Evolutionary conservation across 2,797 vertebrate genomes (phyloP).

Genomic region (Steatocranus sp.): DNA sequence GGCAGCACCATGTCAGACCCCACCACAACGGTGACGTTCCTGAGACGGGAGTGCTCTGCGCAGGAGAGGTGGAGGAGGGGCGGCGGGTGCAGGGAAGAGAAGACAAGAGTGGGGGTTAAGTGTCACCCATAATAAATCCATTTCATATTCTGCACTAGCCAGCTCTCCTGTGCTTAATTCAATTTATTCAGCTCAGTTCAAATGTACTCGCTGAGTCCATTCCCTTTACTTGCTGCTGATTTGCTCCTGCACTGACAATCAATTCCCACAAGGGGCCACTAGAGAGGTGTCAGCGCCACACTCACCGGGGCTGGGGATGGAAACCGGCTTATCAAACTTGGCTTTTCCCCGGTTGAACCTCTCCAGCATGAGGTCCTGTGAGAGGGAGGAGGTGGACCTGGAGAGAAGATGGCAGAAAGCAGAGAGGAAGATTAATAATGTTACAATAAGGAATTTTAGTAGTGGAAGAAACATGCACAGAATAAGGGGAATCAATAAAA

Average conservation of each 20-base stretch:
- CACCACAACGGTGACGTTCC: constrained; percentile 86
- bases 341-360: constrained; percentile 75
- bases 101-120: not conserved
- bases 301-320: constrained; percentile 80
- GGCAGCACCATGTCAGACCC: constrained; percentile 90
- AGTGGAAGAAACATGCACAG: not conserved
- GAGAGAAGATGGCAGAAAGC: not conserved
- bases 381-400: constrained; percentile 77
- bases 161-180: constrained; percentile 25
- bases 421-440: not conserved
- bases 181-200: constrained; percentile 29
- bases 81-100: not conserved
- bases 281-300: constrained; percentile 5
- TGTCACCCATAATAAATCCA: constrained; percentile 2
- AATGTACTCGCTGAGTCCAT: constrained; percentile 22
- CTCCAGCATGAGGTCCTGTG: constrained; percentile 79
- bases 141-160: constrained; percentile 13
- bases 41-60: constrained; percentile 76
- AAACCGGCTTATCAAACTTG: constrained; percentile 78
- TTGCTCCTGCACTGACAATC: not conserved
- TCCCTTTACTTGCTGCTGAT: not conserved
- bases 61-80: not conserved
- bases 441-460: not conserved
- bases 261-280: constrained; percentile 44
- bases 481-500: not conserved